A percentile compares a stretch with the other conserved stretches of the same genome.
Conservation (phyloP, 1,140 invertebrate species). For the Bombus balteatus region DNA sequence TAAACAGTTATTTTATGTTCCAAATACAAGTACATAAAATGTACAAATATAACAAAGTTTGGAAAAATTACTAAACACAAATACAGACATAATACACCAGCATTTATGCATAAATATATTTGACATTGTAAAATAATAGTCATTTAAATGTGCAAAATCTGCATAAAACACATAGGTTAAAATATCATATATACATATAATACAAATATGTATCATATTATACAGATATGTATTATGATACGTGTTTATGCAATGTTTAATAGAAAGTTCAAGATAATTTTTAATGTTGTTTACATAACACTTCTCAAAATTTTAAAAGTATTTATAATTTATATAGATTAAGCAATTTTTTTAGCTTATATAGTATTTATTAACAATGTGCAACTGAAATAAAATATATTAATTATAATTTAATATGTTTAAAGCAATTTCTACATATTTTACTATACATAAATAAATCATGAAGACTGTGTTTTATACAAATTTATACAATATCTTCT, state of each 20-base stretch:
- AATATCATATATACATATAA: conserved; percentile 7
- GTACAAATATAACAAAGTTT: background rate
- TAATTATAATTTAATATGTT: background rate
- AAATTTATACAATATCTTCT: conserved; percentile 27
- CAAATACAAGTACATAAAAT: conserved; percentile 11
- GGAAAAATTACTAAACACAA: background rate
- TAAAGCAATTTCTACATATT: conserved; percentile 13
- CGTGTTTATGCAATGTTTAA: background rate
- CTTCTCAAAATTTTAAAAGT: background rate
- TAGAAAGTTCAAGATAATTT: conserved; percentile 6
- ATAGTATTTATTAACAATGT: conserved; percentile 38
- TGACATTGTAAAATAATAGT: background rate
- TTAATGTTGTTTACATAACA: background rate
- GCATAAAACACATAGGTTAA: too few relatives aligned
- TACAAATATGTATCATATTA: conserved; percentile 15
- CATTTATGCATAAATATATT: background rate
- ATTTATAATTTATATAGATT: conserved; percentile 29
- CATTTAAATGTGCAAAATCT: background rate
- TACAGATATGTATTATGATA: background rate
- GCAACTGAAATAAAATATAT: conserved; percentile 6
- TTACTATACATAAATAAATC: conserved; percentile 45
- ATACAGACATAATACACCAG: background rate
- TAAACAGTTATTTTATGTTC: conserved; percentile 32
- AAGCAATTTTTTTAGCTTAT: conserved; percentile 5
- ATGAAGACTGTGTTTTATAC: conserved; percentile 3